Percentiles rank a stretch among this genome's conserved stretches.
These are phyloP conservation scores for Xylota segnis DNA, from an alignment of 2,888 invertebrate species.

Conservation along the genomic window DNA sequence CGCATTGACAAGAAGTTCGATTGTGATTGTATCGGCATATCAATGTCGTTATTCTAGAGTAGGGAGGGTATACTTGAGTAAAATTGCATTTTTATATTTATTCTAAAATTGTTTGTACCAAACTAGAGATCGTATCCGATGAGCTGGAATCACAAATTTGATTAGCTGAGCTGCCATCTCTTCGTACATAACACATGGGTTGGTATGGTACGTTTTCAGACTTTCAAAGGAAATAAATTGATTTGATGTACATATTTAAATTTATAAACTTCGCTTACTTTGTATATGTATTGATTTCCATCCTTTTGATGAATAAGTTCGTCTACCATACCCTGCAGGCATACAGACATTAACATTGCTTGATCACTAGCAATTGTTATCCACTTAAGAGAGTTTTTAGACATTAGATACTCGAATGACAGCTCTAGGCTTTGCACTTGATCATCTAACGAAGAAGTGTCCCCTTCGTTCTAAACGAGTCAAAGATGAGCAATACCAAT, in stretches of 20 bases:
- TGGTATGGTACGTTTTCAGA: conserved; percentile 70
- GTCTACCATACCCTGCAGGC: conserved; percentile 97
- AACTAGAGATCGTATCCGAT: conserved; percentile 78
- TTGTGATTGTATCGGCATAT: conserved; percentile 82
- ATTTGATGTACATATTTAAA: background rate
- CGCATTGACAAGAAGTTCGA: conserved; percentile 88
- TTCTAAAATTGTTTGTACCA: conserved; percentile 72
- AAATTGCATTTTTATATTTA: background rate
- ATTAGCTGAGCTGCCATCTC: conserved; percentile 77
- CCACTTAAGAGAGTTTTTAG: conserved; percentile 96
- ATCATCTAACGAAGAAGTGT: conserved; percentile 67
- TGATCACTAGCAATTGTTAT: conserved; percentile 95
- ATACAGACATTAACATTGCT: conserved; percentile 97
- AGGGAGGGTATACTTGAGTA: conserved; percentile 79
- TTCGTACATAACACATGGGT: conserved; percentile 78
- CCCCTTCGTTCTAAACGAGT: conserved; percentile 51
- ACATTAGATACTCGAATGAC: conserved; percentile 97
- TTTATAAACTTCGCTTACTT: conserved; percentile 24
- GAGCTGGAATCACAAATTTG: conserved; percentile 78
- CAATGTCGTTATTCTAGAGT: conserved; percentile 87
- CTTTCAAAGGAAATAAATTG: conserved; percentile 9
- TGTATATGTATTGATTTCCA: conserved; percentile 85
- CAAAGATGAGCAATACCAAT: background rate
- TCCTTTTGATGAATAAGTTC: conserved; percentile 92
- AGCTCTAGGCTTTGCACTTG: conserved; percentile 87